phyloP scores from a whole-genome alignment of 2,797 vertebrate species.

The Smutsia temminckii region DNA sequence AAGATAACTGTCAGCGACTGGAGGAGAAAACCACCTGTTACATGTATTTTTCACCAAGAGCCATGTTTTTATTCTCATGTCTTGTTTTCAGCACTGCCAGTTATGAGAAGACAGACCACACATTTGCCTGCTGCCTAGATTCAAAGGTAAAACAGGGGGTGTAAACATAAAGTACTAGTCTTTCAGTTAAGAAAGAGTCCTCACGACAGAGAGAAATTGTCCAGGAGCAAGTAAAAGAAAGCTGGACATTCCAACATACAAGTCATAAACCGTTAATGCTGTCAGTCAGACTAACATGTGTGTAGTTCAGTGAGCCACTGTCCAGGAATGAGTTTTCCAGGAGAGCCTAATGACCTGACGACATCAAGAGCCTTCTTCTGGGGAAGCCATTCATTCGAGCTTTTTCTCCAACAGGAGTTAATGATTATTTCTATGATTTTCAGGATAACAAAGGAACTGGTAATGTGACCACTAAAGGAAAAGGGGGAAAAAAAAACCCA shows the following conservation, averaged over 20 bases:
- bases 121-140: constrained; percentile 7
- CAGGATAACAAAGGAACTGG: neutral
- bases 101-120: neutral
- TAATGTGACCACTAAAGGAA: neutral
- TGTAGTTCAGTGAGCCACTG: neutral
- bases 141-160: neutral
- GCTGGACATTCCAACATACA: neutral
- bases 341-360: neutral
- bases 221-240: constrained; percentile 33
- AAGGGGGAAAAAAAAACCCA: neutral
- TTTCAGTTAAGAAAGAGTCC: neutral
- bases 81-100: constrained; percentile 14
- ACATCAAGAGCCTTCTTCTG: neutral
- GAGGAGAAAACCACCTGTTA: constrained; percentile 25
- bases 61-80: constrained; percentile 51
- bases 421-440: neutral
- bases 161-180: constrained; percentile 50
- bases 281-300: constrained; percentile 17
- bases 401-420: neutral
- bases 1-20: neutral
- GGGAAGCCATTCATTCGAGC: neutral
- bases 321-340: neutral
- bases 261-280: neutral
- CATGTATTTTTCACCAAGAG: constrained; percentile 48
- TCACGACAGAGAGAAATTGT: constrained; percentile 50